Conservation (phyloP, 2,113 vertebrate genomes). For the Fulica atra region DNA sequence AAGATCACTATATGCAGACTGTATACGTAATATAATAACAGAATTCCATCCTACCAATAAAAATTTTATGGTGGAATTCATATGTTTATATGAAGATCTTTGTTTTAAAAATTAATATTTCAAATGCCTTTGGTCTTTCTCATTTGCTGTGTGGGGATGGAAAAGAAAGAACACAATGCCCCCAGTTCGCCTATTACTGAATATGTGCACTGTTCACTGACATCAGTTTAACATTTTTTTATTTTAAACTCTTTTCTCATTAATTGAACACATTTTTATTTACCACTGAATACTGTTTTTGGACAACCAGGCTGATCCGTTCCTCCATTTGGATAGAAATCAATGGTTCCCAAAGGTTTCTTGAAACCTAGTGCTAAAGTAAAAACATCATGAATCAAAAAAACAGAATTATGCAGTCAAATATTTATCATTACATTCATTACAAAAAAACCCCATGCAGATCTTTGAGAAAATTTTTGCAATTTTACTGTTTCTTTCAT, state of each 20-base stretch:
- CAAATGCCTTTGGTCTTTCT: not conserved
- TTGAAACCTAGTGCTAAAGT: conserved; percentile 79
- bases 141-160: not conserved
- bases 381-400: not conserved
- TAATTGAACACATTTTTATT: not conserved
- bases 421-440: not conserved
- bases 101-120: not conserved
- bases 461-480: not conserved
- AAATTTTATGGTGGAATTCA: not conserved
- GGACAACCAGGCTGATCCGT: conserved; percentile 90
- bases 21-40: not conserved
- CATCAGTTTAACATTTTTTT: not conserved
- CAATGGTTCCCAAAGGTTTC: conserved; percentile 86
- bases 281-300: conserved; percentile 85
- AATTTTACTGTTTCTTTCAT: not conserved
- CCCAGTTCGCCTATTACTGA: not conserved
- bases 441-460: not conserved
- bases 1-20: not conserved
- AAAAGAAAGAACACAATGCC: not conserved
- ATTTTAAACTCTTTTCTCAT: not conserved
- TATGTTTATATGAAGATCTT: not conserved
- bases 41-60: not conserved
- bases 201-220: not conserved
- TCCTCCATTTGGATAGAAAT: conserved; percentile 92
- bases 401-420: not conserved